These are phyloP conservation scores for Nasonia oneida DNA, from an alignment of 2,888 invertebrate genomes.

Conservation along the genomic window DNA sequence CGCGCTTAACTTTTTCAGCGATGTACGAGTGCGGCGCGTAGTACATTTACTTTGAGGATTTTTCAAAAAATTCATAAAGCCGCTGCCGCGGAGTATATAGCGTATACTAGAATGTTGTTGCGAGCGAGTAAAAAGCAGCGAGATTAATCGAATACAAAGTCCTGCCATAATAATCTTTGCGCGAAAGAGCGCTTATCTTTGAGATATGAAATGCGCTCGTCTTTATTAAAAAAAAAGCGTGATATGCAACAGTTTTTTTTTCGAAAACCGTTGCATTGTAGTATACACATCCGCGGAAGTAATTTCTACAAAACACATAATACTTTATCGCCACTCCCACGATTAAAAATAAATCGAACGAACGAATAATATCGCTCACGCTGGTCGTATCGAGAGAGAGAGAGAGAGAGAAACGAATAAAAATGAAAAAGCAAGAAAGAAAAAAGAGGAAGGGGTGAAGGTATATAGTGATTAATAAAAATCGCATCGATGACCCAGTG, in stretches of 20 bases:
- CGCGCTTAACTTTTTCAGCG: too few relatives aligned
- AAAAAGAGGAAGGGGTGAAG: background rate
- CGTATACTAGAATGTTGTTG: background rate
- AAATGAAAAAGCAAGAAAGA: background rate
- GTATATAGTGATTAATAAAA: background rate
- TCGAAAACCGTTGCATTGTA: background rate
- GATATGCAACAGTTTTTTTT: background rate
- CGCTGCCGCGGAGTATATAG: background rate
- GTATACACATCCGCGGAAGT: background rate
- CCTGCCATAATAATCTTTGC: background rate
- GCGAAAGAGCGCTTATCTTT: background rate
- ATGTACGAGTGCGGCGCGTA: too few relatives aligned
- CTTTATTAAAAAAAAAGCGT: background rate
- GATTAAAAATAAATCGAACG: too few relatives aligned
- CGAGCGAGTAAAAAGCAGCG: background rate
- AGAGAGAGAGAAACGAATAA: background rate
- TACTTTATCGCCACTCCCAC: background rate
- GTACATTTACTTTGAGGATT: background rate
- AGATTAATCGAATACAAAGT: conserved; percentile 1
- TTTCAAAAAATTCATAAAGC: background rate
- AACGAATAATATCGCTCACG: too few relatives aligned
- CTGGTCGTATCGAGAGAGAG: background rate
- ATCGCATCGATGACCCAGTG: background rate
- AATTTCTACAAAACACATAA: background rate
- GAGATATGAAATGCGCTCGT: background rate